These are phyloP conservation scores for Drosophila ficusphila DNA, from an alignment of 1,140 invertebrate species.

Conservation along the genomic window DNA sequence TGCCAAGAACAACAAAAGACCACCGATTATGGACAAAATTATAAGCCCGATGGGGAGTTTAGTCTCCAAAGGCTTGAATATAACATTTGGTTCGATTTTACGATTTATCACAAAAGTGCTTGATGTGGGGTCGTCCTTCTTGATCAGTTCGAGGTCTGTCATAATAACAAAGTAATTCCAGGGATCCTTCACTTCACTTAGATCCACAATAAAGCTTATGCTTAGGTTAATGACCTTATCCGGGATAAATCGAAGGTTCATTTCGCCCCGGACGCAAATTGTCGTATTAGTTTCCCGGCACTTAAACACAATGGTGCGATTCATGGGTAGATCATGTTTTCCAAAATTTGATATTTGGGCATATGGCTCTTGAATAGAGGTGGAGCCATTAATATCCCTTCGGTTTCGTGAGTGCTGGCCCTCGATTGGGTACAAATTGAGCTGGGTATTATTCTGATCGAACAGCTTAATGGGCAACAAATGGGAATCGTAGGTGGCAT, in stretches of 20 bases:
- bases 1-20: slow-evolving; percentile 58
- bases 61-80: slow-evolving; percentile 63
- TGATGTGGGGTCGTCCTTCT: slow-evolving; percentile 50
- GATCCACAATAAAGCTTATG: slow-evolving; percentile 68
- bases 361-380: slow-evolving; percentile 23
- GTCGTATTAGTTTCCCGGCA: slow-evolving; percentile 68
- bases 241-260: slow-evolving; percentile 64
- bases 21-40: slow-evolving; percentile 59
- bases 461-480: slow-evolving; percentile 47
- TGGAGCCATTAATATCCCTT: slow-evolving; percentile 19
- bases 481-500: slow-evolving; percentile 64
- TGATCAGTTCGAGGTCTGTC: slow-evolving; percentile 57
- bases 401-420: slow-evolving; percentile 17
- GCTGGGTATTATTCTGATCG: too few relatives aligned
- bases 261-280: slow-evolving; percentile 62
- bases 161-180: slow-evolving; percentile 76
- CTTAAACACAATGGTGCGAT: slow-evolving; percentile 78
- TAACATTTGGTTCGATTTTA: slow-evolving; percentile 67
- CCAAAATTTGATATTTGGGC: too few relatives aligned
- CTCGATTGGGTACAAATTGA: too few relatives aligned
- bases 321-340: slow-evolving; percentile 54
- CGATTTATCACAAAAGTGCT: slow-evolving; percentile 42
- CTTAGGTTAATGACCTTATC: slow-evolving; percentile 61
- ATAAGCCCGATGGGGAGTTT: slow-evolving; percentile 60
- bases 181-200: slow-evolving; percentile 70